Evolutionary conservation across 1,140 invertebrate species (phyloP).

Genomic region (Formica exsecta): DNA sequence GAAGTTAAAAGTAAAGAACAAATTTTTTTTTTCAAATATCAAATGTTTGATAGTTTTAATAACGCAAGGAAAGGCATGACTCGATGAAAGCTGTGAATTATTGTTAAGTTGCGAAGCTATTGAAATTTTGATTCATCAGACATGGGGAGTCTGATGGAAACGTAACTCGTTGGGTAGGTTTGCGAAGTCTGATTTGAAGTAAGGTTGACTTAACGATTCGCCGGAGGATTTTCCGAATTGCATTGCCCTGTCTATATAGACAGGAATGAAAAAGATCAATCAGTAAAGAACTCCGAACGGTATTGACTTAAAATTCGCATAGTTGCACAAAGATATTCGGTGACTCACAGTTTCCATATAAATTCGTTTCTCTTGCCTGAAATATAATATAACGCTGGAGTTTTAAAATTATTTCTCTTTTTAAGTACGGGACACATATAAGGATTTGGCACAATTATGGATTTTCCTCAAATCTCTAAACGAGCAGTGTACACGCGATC

Average conservation of each 20-base stretch:
- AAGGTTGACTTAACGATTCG: too few relatives aligned
- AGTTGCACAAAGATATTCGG: too few relatives aligned
- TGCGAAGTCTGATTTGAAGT: too few relatives aligned
- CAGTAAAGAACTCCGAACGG: too few relatives aligned
- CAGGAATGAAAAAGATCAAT: too few relatives aligned
- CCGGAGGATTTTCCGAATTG: too few relatives aligned
- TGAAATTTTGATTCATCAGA: background rate
- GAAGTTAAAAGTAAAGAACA: background rate
- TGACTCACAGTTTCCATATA: too few relatives aligned
- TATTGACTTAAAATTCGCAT: too few relatives aligned
- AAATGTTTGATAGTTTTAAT: background rate
- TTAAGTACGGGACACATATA: background rate
- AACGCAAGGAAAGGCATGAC: background rate
- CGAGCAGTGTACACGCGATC: slow-evolving; percentile 77
- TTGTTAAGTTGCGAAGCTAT: background rate
- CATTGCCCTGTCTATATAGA: too few relatives aligned
- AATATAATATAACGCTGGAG: background rate
- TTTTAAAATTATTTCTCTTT: background rate
- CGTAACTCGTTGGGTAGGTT: too few relatives aligned
- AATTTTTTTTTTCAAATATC: background rate
- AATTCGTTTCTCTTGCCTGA: background rate
- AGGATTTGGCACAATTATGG: slow-evolving; percentile 21
- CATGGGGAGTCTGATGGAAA: too few relatives aligned
- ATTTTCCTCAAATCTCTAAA: slow-evolving; percentile 75
- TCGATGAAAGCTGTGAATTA: background rate